Evolutionary conservation across 1,140 invertebrate species (phyloP), one percentile per base, ranked within the genome.

Genomic region (Drosophila serrata): DNA sequence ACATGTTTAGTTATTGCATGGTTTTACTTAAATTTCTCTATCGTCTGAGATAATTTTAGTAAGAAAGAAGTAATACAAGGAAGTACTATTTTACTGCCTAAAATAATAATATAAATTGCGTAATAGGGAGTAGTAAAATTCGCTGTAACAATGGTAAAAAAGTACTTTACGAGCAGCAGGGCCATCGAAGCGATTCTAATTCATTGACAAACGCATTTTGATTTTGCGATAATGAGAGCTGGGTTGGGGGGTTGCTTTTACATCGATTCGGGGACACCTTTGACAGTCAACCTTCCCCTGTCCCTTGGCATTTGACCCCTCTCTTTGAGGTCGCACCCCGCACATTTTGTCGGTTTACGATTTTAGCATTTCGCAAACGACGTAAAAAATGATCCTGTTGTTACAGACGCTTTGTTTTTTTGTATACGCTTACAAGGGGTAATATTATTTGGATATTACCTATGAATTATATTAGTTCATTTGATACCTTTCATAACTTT

Each of bases 121-220:
- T 42, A 27, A 24, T 13, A 42, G 15, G 29, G n/a, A 40, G 49
- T 69, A 69, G 40, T 60, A 48, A 65, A 81, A 63, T 45, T 31
- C 35, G 3, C 13, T 43, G 22, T 75, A 79, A 68, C 49, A 78
- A 79, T 49, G 48, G 49, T 29, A 19, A 7, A 43, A 72, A 61
- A n/a, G 13, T 22, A 15, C 37, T 86, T 82, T 77, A 72, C 51
- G 76, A 73, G 33, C 24, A 24, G 33, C 43, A 53, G 17, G 13
- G 27, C 35, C 60, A 68, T 64, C 56, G 51, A 46, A 55, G 77
- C 85, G 65, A 74, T 90, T 90, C 78, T 81, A 90, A 90, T 90
- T 90, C 85, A 90, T 90, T 79, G 81, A 81, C 62, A 81, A 90
- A 85, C 85, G 64, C 78, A 90, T 90, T 87, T 90, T 85, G 85